Base-by-base conservation (phyloP, 1,140 invertebrate species). In the Aleiodes sp. region DNA sequence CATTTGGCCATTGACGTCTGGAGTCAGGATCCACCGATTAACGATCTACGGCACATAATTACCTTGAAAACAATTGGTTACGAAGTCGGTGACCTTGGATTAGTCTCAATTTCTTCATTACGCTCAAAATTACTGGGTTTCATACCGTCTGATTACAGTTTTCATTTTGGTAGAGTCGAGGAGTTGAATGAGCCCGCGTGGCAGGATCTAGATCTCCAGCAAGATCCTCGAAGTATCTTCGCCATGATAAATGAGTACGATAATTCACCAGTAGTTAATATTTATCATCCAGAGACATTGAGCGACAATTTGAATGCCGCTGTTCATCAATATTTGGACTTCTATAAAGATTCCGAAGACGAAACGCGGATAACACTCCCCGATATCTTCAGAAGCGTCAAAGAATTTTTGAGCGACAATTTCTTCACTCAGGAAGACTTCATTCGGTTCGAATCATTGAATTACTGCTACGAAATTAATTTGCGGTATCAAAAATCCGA, bases 11-110 rank as follows among this genome's bases (percentile, higher is more conserved):
- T 84, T 7, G 73, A 64, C 26, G 28, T 81, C 19, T 84, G 80
- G 81, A 59, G 68, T 6, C 41, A 68, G 4, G 63, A 77, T 60
- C 73, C 75, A 4, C 72, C 80, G 7, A 31, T 73, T 1, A 76
- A 78, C 31, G 61, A 70, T 61, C 70, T 83, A 4, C 68, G 74
- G 14, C 80, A 79, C 29, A 56, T 66, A 2, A 66, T 84, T 12
- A 80, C 81, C 2, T 64, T 76, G 1, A 78, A 73, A 62, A 82
- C 78, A 1, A 68, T 82, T 39, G 80, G 82, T 37, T 86, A 85
- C 39, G 43, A 81, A 21, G 75, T 86, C 28, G 84, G 84, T 16
- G 81, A 85, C 68, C 65, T 86, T 8, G 84, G 84, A 6, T 69
- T 83, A n/a, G 79, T 86, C 3, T 82, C 80, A 21, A 63, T 85